Evolutionary conservation across 2,797 vertebrate genomes (phyloP).

Genomic region (Rhabdophis nuchalis): DNA sequence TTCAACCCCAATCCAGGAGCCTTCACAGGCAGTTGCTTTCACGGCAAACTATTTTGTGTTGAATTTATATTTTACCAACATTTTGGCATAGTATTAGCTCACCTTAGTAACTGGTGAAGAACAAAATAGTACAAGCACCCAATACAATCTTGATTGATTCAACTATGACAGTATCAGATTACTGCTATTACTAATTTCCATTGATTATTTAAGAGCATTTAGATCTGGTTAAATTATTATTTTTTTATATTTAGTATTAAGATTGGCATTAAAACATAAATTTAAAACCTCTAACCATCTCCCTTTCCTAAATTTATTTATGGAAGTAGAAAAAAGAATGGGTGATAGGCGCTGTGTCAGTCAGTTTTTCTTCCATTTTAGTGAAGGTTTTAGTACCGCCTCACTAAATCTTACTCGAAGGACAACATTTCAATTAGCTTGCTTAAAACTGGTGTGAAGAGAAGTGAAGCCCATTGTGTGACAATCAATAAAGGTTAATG

Average conservation of each 20-base stretch:
- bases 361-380: background rate
- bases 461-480: background rate
- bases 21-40: too few relatives aligned
- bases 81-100: background rate
- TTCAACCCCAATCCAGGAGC: too few relatives aligned
- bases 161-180: background rate
- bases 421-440: slow-evolving; percentile 3
- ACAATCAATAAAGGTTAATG: slow-evolving; percentile 7
- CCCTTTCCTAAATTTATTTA: background rate
- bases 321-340: background rate
- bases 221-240: background rate
- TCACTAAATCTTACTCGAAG: slow-evolving; percentile 4
- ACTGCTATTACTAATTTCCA: background rate
- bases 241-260: background rate
- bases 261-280: background rate
- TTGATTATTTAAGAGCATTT: background rate
- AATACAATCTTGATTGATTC: background rate
- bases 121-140: background rate
- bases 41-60: too few relatives aligned
- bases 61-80: too few relatives aligned
- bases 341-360: background rate
- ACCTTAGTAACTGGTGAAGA: background rate
- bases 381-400: background rate
- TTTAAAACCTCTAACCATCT: background rate
- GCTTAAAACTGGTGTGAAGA: slow-evolving; percentile 1